Evolutionary conservation across 1,140 invertebrate genomes (phyloP).

Genomic region (Zaprionus kolodkinae): DNA sequence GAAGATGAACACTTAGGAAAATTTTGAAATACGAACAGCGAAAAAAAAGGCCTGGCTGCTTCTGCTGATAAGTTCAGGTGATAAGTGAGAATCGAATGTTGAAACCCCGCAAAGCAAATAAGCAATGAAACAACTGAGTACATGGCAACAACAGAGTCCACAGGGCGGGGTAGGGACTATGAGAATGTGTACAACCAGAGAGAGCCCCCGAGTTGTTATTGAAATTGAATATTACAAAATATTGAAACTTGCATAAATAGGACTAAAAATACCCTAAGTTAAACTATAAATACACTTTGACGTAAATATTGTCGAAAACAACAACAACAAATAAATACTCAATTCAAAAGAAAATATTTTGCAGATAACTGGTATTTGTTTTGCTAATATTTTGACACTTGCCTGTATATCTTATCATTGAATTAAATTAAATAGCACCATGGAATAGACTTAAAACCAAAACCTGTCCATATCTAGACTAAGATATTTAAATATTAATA

Average conservation of each 20-base stretch:
- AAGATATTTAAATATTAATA: neutral
- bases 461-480: conserved; percentile 1
- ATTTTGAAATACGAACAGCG: conserved; percentile 40
- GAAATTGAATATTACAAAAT: conserved; percentile 2
- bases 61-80: conserved; percentile 48
- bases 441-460: conserved; percentile 1
- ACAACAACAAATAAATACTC: neutral
- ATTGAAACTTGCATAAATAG: neutral
- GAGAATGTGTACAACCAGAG: neutral
- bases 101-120: conserved; percentile 15
- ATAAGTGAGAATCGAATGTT: conserved; percentile 16
- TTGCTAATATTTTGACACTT: conserved; percentile 22
- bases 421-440: conserved; percentile 24
- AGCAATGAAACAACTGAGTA: conserved; percentile 17
- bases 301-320: neutral
- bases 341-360: neutral
- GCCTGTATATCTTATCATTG: conserved; percentile 30
- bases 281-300: conserved; percentile 6
- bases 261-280: neutral
- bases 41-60: conserved; percentile 64
- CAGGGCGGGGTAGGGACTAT: neutral
- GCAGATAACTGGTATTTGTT: conserved; percentile 13
- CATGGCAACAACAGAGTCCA: conserved; percentile 53
- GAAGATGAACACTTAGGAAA: conserved; percentile 39
- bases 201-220: neutral